Evolutionary conservation across 2,888 invertebrate genomes (phyloP).

Genomic region (Phrixothrix hirtus): DNA sequence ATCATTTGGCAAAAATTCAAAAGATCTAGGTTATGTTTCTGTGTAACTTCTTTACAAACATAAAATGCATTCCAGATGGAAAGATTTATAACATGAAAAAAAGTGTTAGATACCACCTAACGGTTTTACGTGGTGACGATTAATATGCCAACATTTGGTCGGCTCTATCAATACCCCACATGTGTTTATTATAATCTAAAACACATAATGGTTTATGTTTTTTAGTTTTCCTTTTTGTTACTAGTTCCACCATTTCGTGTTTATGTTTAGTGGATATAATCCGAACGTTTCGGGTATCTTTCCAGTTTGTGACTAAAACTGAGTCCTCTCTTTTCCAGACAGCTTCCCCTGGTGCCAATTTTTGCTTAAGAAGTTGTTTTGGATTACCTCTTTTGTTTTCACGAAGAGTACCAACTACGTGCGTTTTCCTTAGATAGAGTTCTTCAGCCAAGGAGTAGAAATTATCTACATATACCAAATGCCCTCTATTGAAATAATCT

Average conservation of each 20-base stretch:
- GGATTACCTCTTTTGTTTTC: neutral
- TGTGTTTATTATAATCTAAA: neutral
- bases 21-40: too few species aligned
- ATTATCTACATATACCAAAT: neutral
- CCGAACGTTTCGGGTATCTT: neutral
- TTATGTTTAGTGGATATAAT: neutral
- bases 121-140: neutral
- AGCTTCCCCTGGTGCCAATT: neutral
- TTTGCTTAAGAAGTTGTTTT: neutral
- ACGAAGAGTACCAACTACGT: neutral
- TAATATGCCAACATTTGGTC: neutral
- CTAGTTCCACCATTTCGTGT: neutral
- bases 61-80: too few species aligned
- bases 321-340: neutral
- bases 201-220: neutral
- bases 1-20: too few species aligned
- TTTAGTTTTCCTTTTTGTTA: neutral
- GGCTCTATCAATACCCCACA: neutral
- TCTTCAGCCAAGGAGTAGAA: neutral
- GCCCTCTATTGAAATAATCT: neutral
- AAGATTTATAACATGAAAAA: neutral
- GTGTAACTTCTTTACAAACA: too few species aligned
- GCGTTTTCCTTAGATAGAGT: neutral
- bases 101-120: neutral
- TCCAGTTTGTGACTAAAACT: neutral